phyloP scores from a whole-genome alignment of 2,113 vertebrate genomes.

The Nycticorax nycticorax region DNA sequence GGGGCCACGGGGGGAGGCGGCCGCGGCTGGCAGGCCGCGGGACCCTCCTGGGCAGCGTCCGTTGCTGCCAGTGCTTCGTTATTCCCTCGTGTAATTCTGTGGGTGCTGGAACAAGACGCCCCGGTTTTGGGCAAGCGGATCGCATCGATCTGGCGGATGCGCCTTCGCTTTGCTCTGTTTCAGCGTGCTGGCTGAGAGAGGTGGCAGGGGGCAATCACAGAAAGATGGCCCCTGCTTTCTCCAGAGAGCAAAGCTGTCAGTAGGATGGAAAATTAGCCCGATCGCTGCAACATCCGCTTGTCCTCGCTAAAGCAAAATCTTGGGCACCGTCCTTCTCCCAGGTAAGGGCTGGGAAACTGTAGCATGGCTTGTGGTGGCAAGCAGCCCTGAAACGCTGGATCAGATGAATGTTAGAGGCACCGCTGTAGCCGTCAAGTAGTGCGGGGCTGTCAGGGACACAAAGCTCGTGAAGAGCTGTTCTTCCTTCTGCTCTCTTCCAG shows the following conservation, averaged over 20 bases:
- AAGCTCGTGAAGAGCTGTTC: neutral
- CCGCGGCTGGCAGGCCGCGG: neutral
- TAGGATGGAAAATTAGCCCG: neutral
- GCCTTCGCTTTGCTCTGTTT: neutral
- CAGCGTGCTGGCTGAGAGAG: neutral
- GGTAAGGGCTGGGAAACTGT: neutral
- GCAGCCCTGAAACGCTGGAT: neutral
- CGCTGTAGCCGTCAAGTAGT: neutral
- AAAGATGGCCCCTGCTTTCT: neutral
- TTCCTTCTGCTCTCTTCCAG: neutral
- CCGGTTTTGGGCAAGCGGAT: neutral
- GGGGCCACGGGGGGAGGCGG: too few relatives aligned
- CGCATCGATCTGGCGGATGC: fast-evolving
- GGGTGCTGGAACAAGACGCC: neutral
- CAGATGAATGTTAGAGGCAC: neutral
- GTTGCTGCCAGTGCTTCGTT: fast-evolving
- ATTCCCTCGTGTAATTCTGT: too few relatives aligned
- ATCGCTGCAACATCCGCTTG: neutral
- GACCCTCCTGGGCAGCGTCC: neutral
- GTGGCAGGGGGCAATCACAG: neutral
- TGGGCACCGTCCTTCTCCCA: neutral
- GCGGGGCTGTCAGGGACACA: neutral
- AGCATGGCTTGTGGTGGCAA: neutral
- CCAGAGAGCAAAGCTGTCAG: neutral
- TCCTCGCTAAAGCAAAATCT: neutral